Conservation (phyloP, 2,888 invertebrate genomes). For the Athripsodes cinereus region DNA sequence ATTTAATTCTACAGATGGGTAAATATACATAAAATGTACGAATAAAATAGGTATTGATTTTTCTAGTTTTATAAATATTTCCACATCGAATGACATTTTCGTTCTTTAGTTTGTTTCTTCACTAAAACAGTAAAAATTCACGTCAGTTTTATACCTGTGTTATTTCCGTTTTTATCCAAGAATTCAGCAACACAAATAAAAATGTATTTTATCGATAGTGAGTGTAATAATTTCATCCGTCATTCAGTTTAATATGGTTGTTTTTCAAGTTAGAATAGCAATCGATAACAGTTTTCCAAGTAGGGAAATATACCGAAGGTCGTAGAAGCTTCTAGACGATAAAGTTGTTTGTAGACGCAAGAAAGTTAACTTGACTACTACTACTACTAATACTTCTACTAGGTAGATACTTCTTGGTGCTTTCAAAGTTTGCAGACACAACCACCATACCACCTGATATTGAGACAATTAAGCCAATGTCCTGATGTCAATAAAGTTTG, state of each 20-base stretch:
- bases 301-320: neutral
- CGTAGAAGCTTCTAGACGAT: neutral
- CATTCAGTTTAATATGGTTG: neutral
- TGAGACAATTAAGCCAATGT: slow-evolving; percentile 14
- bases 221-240: neutral
- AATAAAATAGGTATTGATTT: no score
- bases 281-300: neutral
- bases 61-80: no score
- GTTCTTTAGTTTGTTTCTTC: no score
- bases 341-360: slow-evolving; percentile 2
- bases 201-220: no score
- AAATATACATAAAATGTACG: no score
- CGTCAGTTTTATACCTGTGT: no score
- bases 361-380: neutral
- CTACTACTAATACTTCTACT: neutral
- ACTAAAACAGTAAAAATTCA: no score
- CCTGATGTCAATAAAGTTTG: slow-evolving; percentile 1
- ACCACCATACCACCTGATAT: slow-evolving; percentile 9
- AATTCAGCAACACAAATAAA: no score
- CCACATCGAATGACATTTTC: no score
- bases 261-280: neutral
- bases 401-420: neutral
- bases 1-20: no score
- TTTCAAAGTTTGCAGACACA: slow-evolving; percentile 14
- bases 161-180: no score